Evolutionary conservation across 2,888 invertebrate genomes (phyloP), one percentile per base, ranked within the genome.

Genomic region (Hydrotaea cyrtoneurina): DNA sequence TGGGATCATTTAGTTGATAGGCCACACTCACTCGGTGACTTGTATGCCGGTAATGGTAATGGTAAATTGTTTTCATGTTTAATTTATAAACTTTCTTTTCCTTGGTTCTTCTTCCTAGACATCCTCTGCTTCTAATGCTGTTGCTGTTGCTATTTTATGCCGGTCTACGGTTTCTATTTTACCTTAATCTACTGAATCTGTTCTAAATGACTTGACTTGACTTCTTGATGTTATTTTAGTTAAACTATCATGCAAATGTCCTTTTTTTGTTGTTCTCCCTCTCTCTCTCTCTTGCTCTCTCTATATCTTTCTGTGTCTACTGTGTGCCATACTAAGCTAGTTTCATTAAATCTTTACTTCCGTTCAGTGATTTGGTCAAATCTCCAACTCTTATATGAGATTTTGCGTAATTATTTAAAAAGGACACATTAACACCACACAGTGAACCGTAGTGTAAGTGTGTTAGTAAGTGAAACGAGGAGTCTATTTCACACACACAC

Each of bases 341-440:
- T 57, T 57, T 57, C 5, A 57, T 57, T 57, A 57, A 50, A 15
- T 1, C n/a, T n/a, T 50, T 21, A 17, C 23, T 57, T 39, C 11
- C 39, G 3, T 57, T 19, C 23, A 21, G 21, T 21, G 39, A 39
- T 39, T 39, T 13, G 3, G 8, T 4, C 3, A 39, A 39, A 39
- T 39, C 39, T 39, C 39, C 21, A 21, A 21, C 21, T 57, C 23
- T 57, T 15, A 0, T 4, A 2, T n/a, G n/a, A n/a, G 50, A 1
- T 50, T 50, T 50, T 50, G 50, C 55, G 21, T 57, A 57, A 57
- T 57, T 57, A 57, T 57, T 57, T 57, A 4, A 57, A 21, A 23
- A 57, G 55, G 55, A 57, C 21, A 57, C 21, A 57, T 57, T 50
- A 50, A n/a, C 50, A 50, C 50, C n/a, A 39, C 13, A 8, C 10